These are phyloP conservation scores for Hippocampus comes DNA, from an alignment of 2,113 vertebrate genomes.

Conservation along the genomic window DNA sequence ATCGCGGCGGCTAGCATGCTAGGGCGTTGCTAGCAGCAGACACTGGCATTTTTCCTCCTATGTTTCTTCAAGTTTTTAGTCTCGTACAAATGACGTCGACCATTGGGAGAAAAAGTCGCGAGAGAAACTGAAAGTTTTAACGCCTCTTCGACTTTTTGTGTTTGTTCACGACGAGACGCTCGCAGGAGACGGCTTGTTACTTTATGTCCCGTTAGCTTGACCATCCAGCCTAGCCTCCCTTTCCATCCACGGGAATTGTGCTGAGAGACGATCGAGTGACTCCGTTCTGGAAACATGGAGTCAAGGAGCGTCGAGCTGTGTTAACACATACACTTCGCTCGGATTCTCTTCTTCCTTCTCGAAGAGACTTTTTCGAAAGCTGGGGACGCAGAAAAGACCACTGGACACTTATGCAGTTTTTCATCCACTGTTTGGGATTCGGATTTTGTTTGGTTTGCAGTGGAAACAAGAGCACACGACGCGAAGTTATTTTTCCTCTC, in stretches of 20 bases:
- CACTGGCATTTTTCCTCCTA: slow-evolving; percentile 49
- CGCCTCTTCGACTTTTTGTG: slow-evolving; percentile 12
- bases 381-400: neutral
- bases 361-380: slow-evolving; percentile 35
- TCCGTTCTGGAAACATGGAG: slow-evolving; percentile 71
- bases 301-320: slow-evolving; percentile 53
- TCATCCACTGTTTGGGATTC: slow-evolving; percentile 46
- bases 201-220: slow-evolving; percentile 61
- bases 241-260: slow-evolving; percentile 66
- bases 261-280: slow-evolving; percentile 54
- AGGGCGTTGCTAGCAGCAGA: slow-evolving; percentile 71
- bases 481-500: slow-evolving; percentile 61
- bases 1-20: slow-evolving; percentile 43
- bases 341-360: slow-evolving; percentile 22
- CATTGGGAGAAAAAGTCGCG: slow-evolving; percentile 12
- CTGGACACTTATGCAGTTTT: slow-evolving; percentile 24
- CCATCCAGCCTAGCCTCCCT: slow-evolving; percentile 46
- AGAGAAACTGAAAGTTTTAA: slow-evolving; percentile 20
- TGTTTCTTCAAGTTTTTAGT: slow-evolving; percentile 41
- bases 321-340: slow-evolving; percentile 42
- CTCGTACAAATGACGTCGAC: slow-evolving; percentile 14
- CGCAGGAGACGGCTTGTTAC: slow-evolving; percentile 16
- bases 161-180: slow-evolving; percentile 12
- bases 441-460: slow-evolving; percentile 66
- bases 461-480: slow-evolving; percentile 57